phyloP scores from a whole-genome alignment of 2,113 vertebrate genomes.

The Vireo altiloquus region DNA sequence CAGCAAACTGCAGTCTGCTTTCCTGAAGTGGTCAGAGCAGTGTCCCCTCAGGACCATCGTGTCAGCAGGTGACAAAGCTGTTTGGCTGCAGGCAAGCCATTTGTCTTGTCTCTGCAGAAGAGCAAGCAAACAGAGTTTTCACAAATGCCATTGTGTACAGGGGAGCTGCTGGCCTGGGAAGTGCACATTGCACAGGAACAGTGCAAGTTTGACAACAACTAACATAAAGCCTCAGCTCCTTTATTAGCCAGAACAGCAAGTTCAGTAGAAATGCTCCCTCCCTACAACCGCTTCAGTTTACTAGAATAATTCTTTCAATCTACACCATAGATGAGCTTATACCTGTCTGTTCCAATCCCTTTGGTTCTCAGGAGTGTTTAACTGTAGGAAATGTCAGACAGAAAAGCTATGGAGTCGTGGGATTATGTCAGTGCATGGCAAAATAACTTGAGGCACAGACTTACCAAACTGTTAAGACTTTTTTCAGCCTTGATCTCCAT shows the following conservation, averaged over 20 bases:
- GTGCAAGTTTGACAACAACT: not conserved
- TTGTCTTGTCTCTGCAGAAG: not conserved
- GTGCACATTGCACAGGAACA: not conserved
- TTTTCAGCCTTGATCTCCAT: not conserved
- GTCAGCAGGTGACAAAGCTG: not conserved
- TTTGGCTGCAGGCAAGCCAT: not conserved
- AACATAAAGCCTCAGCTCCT: not conserved
- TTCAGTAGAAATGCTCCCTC: not conserved
- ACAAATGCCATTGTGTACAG: not conserved
- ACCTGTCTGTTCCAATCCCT: not conserved
- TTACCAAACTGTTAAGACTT: not conserved
- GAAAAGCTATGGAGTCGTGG: not conserved
- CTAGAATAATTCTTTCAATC: not conserved
- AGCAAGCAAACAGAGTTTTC: not conserved
- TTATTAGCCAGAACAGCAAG: not conserved
- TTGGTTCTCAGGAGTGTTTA: not conserved
- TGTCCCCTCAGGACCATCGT: rapidly evolving
- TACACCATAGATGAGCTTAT: not conserved
- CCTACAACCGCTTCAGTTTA: not conserved
- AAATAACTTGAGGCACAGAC: not conserved
- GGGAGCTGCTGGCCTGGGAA: not conserved
- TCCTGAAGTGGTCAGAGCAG: not conserved
- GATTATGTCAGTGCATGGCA: not conserved
- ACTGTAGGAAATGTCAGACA: not conserved
- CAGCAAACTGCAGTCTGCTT: not conserved